Conservation (phyloP, 1,140 invertebrate genomes). For the Atta cephalotes region DNA sequence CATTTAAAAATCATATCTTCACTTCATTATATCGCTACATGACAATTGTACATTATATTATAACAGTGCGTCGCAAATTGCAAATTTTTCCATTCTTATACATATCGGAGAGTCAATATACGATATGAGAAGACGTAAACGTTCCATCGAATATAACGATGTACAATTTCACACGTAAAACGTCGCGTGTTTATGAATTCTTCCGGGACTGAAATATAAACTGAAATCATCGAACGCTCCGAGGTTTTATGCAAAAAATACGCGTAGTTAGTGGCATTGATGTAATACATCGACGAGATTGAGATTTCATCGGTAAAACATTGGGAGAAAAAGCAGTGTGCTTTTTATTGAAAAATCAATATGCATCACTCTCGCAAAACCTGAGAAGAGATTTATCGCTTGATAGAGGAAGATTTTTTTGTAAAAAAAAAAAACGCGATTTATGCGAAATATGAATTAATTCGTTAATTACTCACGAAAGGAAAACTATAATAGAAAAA, state of each 20-base stretch:
- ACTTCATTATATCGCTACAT: not conserved
- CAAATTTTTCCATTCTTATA: slow-evolving; percentile 7
- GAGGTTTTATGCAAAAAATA: slow-evolving; percentile 12
- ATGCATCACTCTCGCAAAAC: not conserved
- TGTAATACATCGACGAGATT: slow-evolving; percentile 17
- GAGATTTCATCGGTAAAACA: not conserved
- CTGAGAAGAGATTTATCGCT: not conserved
- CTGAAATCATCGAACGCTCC: not conserved
- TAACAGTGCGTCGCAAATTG: not conserved
- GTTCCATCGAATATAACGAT: not conserved
- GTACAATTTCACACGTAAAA: slow-evolving; percentile 31
- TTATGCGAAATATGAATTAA: slow-evolving; percentile 2
- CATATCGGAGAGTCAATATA: not conserved
- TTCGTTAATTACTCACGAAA: slow-evolving; percentile 6
- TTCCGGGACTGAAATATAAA: not conserved
- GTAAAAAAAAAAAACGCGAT: not conserved
- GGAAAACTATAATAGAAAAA: not conserved
- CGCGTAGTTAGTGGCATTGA: not conserved
- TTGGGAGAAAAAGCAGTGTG: slow-evolving; percentile 6
- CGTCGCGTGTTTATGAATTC: slow-evolving; percentile 16
- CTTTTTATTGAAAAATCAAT: slow-evolving; percentile 40
- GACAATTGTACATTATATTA: not conserved
- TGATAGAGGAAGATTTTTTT: slow-evolving; percentile 9
- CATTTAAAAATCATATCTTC: not conserved
- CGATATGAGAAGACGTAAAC: not conserved